Base-by-base conservation (phyloP, 2,113 vertebrate genomes). In the Pluvialis apricaria region DNA sequence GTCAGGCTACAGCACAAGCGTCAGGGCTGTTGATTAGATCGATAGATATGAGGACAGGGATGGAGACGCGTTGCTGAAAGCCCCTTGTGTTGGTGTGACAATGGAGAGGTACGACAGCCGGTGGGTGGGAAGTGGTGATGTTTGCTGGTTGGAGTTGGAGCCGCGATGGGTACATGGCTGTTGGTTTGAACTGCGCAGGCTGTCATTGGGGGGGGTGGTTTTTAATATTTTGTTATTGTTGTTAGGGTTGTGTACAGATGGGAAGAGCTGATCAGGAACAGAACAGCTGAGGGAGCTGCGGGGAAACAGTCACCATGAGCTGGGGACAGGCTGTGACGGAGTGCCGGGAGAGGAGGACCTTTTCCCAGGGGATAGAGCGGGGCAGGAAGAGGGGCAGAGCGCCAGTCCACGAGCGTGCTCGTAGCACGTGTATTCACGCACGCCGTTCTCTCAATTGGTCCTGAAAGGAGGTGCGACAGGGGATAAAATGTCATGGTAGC, bases 31-130 rank as follows among this genome's bases (percentile, higher is more conserved):
- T 9, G 24, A 4, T 11, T 17, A 0, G 34, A 22, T 55, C 1
- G 0, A 5, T 28, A 2, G 9, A 0, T 5, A 8, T 1, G 15
- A 55, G 76, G n/a, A 34, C 36, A 20, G n/a, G 69, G 32, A 4
- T 20, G 52, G 40, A 18, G 60, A 20, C 0, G 1, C 11, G 45
- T 0, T 19, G 58, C 3, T 29, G 57, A 17, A 28, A 80, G 38
- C 9, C 7, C 44, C 17, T 47, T 16, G 9, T 1, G 62, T 19
- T n/a, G 31, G 8, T 22, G 49, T 22, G 42, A 57, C 31, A 26
- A 17, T 11, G 28, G 62, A 18, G 76, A 38, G 17, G 2, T 28
- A 2, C 6, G 12, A 28, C 38, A 76, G 62, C 52, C 0, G 2
- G n/a, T 13, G 77, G 36, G 31, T 5, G 40, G 49, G 54, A 42